Conservation (phyloP, 2,888 invertebrate genomes). For the Horisme vitalbata region DNA sequence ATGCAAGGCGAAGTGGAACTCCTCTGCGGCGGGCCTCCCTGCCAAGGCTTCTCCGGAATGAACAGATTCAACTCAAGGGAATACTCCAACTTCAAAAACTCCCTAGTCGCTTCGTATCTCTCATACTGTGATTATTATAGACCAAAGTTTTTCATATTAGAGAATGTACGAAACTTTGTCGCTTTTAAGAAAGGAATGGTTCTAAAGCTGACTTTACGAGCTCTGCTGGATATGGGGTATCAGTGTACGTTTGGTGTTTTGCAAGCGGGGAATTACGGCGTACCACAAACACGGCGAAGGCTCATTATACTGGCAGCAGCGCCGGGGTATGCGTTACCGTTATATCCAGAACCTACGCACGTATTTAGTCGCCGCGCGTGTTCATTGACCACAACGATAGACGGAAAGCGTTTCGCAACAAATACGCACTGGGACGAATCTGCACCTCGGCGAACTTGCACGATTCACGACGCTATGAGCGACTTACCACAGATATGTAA, state of each 20-base stretch:
- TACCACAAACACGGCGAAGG: conserved; percentile 91
- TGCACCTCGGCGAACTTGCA: conserved; percentile 90
- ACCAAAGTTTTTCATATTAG: conserved; percentile 91
- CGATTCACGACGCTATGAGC: conserved; percentile 91
- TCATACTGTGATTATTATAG: conserved; percentile 94
- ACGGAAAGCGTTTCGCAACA: conserved; percentile 73
- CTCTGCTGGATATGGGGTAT: conserved; percentile 92
- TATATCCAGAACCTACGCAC: conserved; percentile 90
- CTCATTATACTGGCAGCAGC: conserved; percentile 92
- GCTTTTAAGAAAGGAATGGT: conserved; percentile 92
- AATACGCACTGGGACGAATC: conserved; percentile 85
- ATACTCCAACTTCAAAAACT: conserved; percentile 93
- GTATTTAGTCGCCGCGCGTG: conserved; percentile 88
- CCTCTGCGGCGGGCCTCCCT: conserved; percentile 93
- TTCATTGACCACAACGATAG: conserved; percentile 74
- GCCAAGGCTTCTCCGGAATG: conserved; percentile 95
- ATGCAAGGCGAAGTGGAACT: conserved; percentile 91
- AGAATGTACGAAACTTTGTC: conserved; percentile 94
- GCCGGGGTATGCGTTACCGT: conserved; percentile 88
- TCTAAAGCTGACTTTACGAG: conserved; percentile 89
- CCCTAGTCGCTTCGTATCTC: conserved; percentile 90
- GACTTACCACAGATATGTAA: conserved; percentile 90
- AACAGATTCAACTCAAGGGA: conserved; percentile 93
- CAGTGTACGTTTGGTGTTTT: conserved; percentile 93
- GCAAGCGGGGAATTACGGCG: conserved; percentile 93